These are phyloP conservation scores for Orthonyx spaldingii DNA, from an alignment of 2,113 vertebrate species.

Conservation along the genomic window DNA sequence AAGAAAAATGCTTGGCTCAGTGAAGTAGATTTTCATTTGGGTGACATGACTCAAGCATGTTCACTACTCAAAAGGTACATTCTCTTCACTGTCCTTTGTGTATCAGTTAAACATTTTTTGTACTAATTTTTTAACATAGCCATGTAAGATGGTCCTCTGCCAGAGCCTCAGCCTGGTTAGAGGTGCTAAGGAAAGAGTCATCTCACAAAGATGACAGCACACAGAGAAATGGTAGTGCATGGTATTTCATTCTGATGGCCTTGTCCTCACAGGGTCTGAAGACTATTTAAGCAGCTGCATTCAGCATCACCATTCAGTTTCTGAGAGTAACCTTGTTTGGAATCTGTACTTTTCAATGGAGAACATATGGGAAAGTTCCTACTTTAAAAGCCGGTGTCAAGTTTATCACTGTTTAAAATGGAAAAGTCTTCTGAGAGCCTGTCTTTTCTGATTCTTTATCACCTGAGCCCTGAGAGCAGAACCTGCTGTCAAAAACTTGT, in stretches of 20 bases:
- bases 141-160: background rate
- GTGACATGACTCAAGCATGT: background rate
- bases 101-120: background rate
- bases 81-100: background rate
- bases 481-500: background rate
- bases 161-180: background rate
- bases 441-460: background rate
- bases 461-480: background rate
- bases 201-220: background rate
- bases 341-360: background rate
- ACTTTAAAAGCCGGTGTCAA: background rate
- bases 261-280: background rate
- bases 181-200: background rate
- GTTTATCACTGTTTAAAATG: background rate
- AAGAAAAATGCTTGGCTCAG: background rate
- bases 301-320: background rate
- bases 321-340: background rate
- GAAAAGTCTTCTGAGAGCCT: background rate
- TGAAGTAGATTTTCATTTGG: background rate
- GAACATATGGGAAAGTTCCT: background rate
- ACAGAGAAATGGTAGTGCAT: background rate
- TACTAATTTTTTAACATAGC: fast-evolving
- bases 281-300: background rate
- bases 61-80: background rate
- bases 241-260: background rate